A percentile compares a stretch with the other conserved stretches of the same genome.
These are phyloP conservation scores for Megalonaias nervosa DNA, from an alignment of 1,140 invertebrate species.

Conservation along the genomic window DNA sequence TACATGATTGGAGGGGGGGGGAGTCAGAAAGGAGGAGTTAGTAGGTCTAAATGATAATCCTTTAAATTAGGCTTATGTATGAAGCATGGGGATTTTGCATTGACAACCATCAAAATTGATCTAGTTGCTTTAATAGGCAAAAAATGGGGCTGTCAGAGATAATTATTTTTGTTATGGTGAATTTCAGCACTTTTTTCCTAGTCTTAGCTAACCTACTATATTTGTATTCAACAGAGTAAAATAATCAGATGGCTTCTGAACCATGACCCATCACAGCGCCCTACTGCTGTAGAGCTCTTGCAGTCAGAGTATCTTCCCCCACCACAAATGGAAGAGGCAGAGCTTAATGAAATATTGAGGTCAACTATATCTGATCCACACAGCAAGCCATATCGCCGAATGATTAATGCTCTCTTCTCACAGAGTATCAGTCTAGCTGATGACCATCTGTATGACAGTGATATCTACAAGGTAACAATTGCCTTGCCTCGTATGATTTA, in stretches of 20 bases:
- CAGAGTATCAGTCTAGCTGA: conserved; percentile 77
- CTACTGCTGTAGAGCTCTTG: conserved; percentile 87
- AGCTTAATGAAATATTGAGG: conserved; percentile 83
- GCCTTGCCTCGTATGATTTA: background rate
- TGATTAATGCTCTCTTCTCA: conserved; percentile 79
- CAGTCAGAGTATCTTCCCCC: conserved; percentile 86
- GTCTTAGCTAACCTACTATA: background rate
- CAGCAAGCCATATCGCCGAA: conserved; percentile 85
- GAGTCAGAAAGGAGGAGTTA: too few relatives aligned
- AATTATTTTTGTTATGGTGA: too few relatives aligned
- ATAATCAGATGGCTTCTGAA: conserved; percentile 84
- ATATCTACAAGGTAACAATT: conserved; percentile 71
- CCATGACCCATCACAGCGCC: conserved; percentile 87
- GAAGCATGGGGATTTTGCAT: too few relatives aligned
- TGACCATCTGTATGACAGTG: conserved; percentile 84
- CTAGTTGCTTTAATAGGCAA: too few relatives aligned
- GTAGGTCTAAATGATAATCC: too few relatives aligned
- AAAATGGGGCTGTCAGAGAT: too few relatives aligned
- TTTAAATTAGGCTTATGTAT: too few relatives aligned
- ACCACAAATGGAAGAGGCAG: conserved; percentile 83
- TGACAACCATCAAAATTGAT: too few relatives aligned
- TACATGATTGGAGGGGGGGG: too few relatives aligned
- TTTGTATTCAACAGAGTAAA: conserved; percentile 56
- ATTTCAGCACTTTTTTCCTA: too few relatives aligned
- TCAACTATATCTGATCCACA: conserved; percentile 85